Conservation (phyloP, 30 jellyfish, hydroid and myxozoan genomes). For the Aurelia aurita region DNA sequence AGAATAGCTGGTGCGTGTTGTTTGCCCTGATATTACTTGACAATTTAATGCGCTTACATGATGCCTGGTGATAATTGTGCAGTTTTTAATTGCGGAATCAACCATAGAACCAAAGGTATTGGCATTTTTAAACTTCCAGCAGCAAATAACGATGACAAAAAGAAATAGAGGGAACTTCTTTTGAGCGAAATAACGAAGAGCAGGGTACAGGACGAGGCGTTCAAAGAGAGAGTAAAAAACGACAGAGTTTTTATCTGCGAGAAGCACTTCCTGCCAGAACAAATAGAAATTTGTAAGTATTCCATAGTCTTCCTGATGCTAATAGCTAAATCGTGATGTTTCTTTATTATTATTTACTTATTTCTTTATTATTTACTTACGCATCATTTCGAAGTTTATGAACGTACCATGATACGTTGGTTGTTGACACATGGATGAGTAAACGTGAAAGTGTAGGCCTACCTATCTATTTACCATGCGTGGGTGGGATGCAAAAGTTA, state of each 20-base stretch:
- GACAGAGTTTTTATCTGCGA: conserved; percentile 46
- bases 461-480: too few species aligned
- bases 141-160: conserved; percentile 14
- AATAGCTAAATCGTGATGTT: too few species aligned
- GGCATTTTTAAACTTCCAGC: conserved; percentile 52
- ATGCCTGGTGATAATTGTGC: conserved; percentile 71
- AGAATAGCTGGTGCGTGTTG: too few species aligned
- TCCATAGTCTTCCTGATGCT: background rate
- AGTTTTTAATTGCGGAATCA: conserved; percentile 45
- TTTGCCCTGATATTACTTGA: too few species aligned
- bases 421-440: too few species aligned
- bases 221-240: conserved; percentile 19
- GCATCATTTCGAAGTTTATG: too few species aligned
- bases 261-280: conserved; percentile 27
- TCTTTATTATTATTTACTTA: too few species aligned
- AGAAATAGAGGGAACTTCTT: conserved; percentile 27
- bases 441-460: too few species aligned
- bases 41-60: background rate
- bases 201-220: conserved; percentile 42
- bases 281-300: conserved; percentile 37
- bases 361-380: too few species aligned
- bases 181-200: conserved; percentile 57
- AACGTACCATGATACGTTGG: too few species aligned
- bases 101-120: conserved; percentile 56
- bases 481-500: too few species aligned